Percentiles rank a stretch among this genome's conserved stretches.
phyloP scores from a whole-genome alignment of 2,888 invertebrate species.

The Idaea dimidiata region DNA sequence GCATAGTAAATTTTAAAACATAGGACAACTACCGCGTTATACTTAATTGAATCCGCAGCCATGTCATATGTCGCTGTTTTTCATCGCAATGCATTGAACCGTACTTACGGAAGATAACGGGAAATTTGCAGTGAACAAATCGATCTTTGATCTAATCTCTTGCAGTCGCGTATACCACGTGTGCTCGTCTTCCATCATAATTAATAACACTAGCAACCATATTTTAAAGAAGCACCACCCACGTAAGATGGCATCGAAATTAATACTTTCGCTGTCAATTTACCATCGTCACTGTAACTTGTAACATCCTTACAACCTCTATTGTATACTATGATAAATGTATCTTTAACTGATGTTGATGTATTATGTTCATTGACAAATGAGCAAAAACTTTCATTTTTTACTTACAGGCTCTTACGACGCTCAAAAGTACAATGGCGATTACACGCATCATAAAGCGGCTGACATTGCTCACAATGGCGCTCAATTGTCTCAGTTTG shows the following conservation, averaged over 20 bases:
- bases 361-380: conserved; percentile 61
- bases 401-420: conserved; percentile 76
- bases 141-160: too few relatives aligned
- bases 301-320: conserved; percentile 41
- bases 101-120: too few relatives aligned
- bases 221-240: neutral
- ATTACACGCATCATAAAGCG: conserved; percentile 52
- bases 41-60: too few relatives aligned
- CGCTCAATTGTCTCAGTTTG: conserved; percentile 48
- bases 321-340: conserved; percentile 64
- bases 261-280: conserved; percentile 40
- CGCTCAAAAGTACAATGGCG: conserved; percentile 68
- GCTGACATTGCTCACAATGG: conserved; percentile 50
- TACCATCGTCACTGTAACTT: conserved; percentile 30
- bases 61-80: too few relatives aligned
- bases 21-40: too few relatives aligned
- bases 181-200: too few relatives aligned
- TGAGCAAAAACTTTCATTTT: conserved; percentile 70
- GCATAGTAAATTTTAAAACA: too few relatives aligned
- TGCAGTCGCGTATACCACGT: too few relatives aligned
- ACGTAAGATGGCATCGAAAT: neutral
- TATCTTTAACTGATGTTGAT: conserved; percentile 52
- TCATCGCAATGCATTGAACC: too few relatives aligned
- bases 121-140: too few relatives aligned
- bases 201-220: too few relatives aligned